These are phyloP conservation scores for Villa cingulata DNA, from an alignment of 2,888 invertebrate species.

Conservation along the genomic window DNA sequence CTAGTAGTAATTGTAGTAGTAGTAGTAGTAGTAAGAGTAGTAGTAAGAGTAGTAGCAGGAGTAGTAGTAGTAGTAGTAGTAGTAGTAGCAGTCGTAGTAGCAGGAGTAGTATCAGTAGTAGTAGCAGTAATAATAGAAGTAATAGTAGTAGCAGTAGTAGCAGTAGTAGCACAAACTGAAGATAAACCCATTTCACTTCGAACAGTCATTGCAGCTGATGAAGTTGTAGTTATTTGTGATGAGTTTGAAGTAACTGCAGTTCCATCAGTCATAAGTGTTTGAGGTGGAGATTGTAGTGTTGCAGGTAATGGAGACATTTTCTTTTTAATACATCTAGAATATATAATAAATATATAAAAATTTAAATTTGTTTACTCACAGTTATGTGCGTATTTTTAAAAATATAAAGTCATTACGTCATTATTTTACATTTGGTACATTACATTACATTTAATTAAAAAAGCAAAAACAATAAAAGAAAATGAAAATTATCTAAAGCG, in stretches of 20 bases:
- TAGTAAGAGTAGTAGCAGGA: not conserved
- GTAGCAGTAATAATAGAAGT: too few species aligned
- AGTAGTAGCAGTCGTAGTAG: not conserved
- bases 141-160: not conserved
- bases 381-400: too few species aligned
- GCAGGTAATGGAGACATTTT: slow-evolving; percentile 18
- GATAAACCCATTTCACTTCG: not conserved
- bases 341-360: too few species aligned
- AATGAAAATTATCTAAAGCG: too few species aligned
- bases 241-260: not conserved
- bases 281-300: slow-evolving; percentile 8
- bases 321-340: slow-evolving; percentile 15
- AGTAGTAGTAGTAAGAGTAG: not conserved
- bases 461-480: too few species aligned
- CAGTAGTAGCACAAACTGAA: not conserved
- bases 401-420: too few species aligned
- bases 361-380: too few species aligned
- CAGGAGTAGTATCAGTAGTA: not conserved
- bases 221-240: not conserved
- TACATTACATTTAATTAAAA: too few species aligned
- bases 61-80: not conserved
- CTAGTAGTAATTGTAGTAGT: not conserved
- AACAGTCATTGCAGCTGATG: not conserved
- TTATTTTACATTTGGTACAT: too few species aligned
- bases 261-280: not conserved